Percentiles rank a stretch among this genome's conserved stretches.
These are phyloP conservation scores for Nebria salina DNA, from an alignment of 2,888 invertebrate genomes.

Conservation along the genomic window DNA sequence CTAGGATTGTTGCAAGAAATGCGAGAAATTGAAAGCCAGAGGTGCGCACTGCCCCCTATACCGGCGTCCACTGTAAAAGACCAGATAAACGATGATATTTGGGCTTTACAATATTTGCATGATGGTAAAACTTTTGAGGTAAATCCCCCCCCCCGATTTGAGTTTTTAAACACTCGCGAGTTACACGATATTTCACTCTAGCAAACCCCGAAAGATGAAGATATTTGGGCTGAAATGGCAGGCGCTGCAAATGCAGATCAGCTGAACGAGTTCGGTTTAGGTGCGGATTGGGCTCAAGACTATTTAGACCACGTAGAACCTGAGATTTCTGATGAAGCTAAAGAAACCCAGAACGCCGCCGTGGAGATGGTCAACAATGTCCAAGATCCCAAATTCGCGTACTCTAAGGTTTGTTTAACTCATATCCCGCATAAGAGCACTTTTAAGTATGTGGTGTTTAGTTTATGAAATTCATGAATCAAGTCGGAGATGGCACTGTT, in stretches of 20 bases:
- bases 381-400: conserved; percentile 75
- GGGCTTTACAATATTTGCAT: conserved; percentile 68
- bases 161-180: neutral
- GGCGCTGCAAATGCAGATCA: conserved; percentile 51
- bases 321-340: conserved; percentile 49
- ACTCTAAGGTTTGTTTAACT: conserved; percentile 68
- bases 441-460: conserved; percentile 56
- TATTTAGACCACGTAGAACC: conserved; percentile 62
- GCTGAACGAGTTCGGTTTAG: conserved; percentile 61
- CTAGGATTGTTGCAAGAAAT: conserved; percentile 77
- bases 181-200: conserved; percentile 13
- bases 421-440: too few relatives aligned
- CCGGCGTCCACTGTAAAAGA: conserved; percentile 63
- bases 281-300: conserved; percentile 73
- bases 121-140: conserved; percentile 63
- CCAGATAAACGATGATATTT: conserved; percentile 63
- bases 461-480: conserved; percentile 87
- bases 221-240: conserved; percentile 64
- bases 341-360: conserved; percentile 67
- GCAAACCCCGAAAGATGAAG: conserved; percentile 55
- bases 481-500: conserved; percentile 75
- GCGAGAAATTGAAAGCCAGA: conserved; percentile 75
- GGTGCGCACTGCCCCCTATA: conserved; percentile 62
- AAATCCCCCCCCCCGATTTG: conserved; percentile 20
- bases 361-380: conserved; percentile 69